A percentile compares a stretch with the other conserved stretches of the same genome.
phyloP scores from a whole-genome alignment of 2,888 invertebrate species.

The Hydroisotoma schaefferi region DNA sequence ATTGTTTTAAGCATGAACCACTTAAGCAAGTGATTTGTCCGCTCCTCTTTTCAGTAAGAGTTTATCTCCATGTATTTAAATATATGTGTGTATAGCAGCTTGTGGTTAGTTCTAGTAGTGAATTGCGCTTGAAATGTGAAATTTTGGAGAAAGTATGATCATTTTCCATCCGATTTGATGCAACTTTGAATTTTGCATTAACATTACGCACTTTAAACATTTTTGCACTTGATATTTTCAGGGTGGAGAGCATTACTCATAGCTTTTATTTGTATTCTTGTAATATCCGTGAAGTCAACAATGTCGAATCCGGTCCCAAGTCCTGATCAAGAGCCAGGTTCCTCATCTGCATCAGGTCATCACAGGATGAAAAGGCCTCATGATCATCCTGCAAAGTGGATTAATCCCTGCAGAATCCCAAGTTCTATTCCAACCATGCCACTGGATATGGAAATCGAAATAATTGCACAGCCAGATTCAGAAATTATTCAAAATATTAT shows the following conservation, averaged over 20 bases:
- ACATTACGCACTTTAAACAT: too few relatives aligned
- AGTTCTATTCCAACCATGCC: conserved; percentile 31
- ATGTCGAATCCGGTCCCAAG: conserved; percentile 46
- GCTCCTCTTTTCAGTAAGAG: too few relatives aligned
- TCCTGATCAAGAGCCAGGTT: conserved; percentile 27
- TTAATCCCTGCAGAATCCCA: conserved; percentile 48
- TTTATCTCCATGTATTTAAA: too few relatives aligned
- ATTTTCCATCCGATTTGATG: too few relatives aligned
- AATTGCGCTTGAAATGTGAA: too few relatives aligned
- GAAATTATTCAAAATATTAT: conserved; percentile 47
- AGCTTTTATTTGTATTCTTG: conserved; percentile 35
- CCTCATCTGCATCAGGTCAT: conserved; percentile 26
- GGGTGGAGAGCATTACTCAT: conserved; percentile 42
- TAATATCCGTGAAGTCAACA: conserved; percentile 35
- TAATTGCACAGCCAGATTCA: conserved; percentile 41
- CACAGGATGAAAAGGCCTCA: conserved; percentile 33
- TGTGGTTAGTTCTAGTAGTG: too few relatives aligned
- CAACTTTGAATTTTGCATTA: too few relatives aligned
- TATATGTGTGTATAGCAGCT: too few relatives aligned
- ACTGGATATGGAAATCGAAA: conserved; percentile 31
- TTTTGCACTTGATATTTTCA: not conserved
- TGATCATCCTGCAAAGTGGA: conserved; percentile 45
- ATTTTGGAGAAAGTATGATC: too few relatives aligned
- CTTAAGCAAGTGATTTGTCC: too few relatives aligned
- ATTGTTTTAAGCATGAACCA: too few relatives aligned